Conservation (phyloP, 1,140 invertebrate genomes). For the Protaetia brevitarsis region DNA sequence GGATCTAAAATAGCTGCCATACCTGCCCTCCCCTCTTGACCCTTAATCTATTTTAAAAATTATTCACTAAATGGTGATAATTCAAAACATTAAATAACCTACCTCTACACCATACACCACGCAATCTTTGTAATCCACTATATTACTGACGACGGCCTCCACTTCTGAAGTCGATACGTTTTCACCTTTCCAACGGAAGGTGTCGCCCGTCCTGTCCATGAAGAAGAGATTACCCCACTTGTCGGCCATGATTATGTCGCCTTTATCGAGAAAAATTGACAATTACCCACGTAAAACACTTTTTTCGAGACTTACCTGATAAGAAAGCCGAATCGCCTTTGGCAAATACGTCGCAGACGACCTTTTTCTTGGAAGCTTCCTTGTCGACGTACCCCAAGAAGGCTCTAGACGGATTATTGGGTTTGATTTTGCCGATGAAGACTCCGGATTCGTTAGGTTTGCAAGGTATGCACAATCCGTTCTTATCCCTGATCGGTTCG, state of each 20-base stretch:
- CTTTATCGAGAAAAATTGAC: slow-evolving; percentile 52
- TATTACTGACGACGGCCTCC: slow-evolving; percentile 87
- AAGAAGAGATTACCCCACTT: slow-evolving; percentile 94
- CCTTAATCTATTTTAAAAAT: slow-evolving; percentile 54
- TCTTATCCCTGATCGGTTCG: slow-evolving; percentile 73
- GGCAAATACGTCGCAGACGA: slow-evolving; percentile 83
- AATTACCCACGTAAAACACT: slow-evolving; percentile 4
- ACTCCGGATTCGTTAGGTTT: slow-evolving; percentile 86
- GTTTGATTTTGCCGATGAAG: slow-evolving; percentile 93
- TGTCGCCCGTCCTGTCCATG: slow-evolving; percentile 95
- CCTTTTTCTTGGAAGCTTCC: slow-evolving; percentile 89
- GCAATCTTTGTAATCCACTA: slow-evolving; percentile 81
- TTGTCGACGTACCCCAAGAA: slow-evolving; percentile 91
- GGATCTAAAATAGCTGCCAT: slow-evolving; percentile 93
- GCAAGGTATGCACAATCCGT: slow-evolving; percentile 78
- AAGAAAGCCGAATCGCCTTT: slow-evolving; percentile 90
- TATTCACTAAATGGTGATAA: not conserved
- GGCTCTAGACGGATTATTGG: slow-evolving; percentile 74
- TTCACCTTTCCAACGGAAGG: slow-evolving; percentile 97
- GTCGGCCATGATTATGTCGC: slow-evolving; percentile 89
- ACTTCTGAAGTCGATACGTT: slow-evolving; percentile 98
- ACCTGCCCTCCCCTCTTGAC: slow-evolving; percentile 88
- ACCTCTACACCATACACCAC: slow-evolving; percentile 86
- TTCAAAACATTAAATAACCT: slow-evolving; percentile 29
- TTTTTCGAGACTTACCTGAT: slow-evolving; percentile 68